Base-by-base conservation (phyloP, 92 coral and sea anemone genomes). In the Epizoanthus ramosus region DNA sequence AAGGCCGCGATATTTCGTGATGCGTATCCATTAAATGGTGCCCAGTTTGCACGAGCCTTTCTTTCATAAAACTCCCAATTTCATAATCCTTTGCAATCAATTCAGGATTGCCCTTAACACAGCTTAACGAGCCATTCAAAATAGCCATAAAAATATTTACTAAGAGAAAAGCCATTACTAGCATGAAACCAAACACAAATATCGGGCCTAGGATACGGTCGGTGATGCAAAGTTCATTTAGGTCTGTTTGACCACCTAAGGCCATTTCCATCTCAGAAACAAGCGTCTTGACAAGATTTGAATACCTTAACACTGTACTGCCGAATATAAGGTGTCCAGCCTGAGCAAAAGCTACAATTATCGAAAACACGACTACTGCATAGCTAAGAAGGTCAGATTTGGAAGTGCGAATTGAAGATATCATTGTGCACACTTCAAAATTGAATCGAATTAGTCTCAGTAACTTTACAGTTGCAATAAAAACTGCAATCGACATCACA, bases 401-500 rank as follows among this genome's bases (percentile, higher is more conserved):
- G 10, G 57, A 12, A 39, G 41, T 24, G 0, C 69, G 56, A 2
- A 59, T 59, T 2, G 81, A 76, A 6, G 70, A 76, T 6, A 76
- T 15, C 57, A 76, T 41, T 45, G 24, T 10, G 28, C 47, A 58
- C 1, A 76, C 64, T 22, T 37, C 56, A 31, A 60, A 76, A n/a
- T 76, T 76, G 10, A 76, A 76, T 10, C 70, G 70, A 23, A 76
- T 53, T 8, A 76, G 70, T 45, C 13, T 60, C 58, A 76, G 8
- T 15, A 76, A 54, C 45, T 76, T 76, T 39, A 18, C 64, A 58
- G 81, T 76, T 37, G 54, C 81, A 10, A 76, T 33, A 37, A 76
- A 60, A 24, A 76, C 81, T 33, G 81, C 81, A 33, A 76, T 33
- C 39, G 81, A 76, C 57, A 76, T 31, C 25, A 76, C 19, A 14